Percentiles rank a stretch among this genome's conserved stretches.
Conservation (phyloP, 2,797 vertebrate species). For the Stomatorhinus walkeri region DNA sequence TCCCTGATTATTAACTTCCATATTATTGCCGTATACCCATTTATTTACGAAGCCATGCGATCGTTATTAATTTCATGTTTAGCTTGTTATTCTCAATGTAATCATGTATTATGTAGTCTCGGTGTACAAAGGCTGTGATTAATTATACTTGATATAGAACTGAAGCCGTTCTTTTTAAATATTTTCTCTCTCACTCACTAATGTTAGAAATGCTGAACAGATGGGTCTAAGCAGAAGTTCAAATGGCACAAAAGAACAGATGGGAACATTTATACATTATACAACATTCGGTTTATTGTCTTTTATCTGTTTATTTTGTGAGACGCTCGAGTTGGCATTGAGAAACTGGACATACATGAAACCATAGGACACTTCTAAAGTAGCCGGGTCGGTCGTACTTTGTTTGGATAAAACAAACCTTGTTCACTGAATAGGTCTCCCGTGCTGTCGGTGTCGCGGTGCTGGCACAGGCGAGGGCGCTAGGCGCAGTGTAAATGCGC, state of each 20-base stretch:
- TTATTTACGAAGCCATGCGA: background rate
- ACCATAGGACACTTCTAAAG: background rate
- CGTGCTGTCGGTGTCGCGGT: background rate
- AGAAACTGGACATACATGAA: conserved; percentile 3
- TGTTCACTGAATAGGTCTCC: background rate
- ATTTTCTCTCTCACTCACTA: background rate
- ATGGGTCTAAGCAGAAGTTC: conserved; percentile 8
- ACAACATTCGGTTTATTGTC: background rate
- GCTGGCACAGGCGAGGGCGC: background rate
- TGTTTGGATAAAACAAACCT: conserved; percentile 11
- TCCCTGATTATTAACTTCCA: background rate
- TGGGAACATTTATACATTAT: conserved; percentile 6
- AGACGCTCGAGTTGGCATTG: background rate
- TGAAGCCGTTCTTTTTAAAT: background rate
- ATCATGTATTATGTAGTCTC: background rate
- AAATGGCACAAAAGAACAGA: conserved; percentile 11
- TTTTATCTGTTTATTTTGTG: background rate
- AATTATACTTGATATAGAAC: background rate
- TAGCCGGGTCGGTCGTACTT: background rate
- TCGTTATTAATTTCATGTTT: background rate
- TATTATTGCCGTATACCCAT: background rate
- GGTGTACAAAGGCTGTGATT: background rate
- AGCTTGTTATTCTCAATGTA: background rate
- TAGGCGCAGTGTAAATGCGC: background rate
- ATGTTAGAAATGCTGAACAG: background rate